phyloP scores from a whole-genome alignment of 2,797 vertebrate species.

The Menidia menidia region DNA sequence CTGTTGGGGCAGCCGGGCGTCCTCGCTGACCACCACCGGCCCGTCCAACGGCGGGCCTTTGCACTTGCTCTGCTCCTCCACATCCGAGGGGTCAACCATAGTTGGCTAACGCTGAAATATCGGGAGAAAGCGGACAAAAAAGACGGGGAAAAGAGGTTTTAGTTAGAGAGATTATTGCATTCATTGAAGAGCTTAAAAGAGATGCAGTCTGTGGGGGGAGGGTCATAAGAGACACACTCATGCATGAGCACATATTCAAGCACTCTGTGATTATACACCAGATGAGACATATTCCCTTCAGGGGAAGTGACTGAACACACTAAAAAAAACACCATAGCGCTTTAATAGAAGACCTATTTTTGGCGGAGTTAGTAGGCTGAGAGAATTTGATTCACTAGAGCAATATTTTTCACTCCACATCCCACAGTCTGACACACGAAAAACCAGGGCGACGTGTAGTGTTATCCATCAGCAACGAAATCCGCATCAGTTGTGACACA shows the following conservation, averaged over 20 bases:
- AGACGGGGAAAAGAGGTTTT: constrained; percentile 44
- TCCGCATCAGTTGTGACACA: too few species aligned
- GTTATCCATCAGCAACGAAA: background rate
- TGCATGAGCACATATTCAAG: constrained; percentile 75
- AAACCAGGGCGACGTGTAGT: background rate
- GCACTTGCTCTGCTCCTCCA: constrained; percentile 81
- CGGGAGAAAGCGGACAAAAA: constrained; percentile 33
- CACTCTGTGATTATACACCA: constrained; percentile 65
- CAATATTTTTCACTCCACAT: constrained; percentile 61
- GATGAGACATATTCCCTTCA: constrained; percentile 68
- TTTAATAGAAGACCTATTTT: constrained; percentile 70
- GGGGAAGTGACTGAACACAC: constrained; percentile 74
- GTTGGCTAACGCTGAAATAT: constrained; percentile 63
- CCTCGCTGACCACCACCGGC: constrained; percentile 68
- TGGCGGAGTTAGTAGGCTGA: constrained; percentile 73
- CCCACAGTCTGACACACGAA: constrained; percentile 43
- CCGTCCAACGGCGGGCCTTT: constrained; percentile 68
- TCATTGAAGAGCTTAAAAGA: constrained; percentile 59
- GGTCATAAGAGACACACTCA: constrained; percentile 58
- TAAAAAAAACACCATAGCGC: constrained; percentile 54
- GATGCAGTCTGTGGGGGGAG: constrained; percentile 64
- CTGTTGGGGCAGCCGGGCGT: constrained; percentile 71
- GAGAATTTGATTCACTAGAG: constrained; percentile 67
- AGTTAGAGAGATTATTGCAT: constrained; percentile 67
- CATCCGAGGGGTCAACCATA: constrained; percentile 87